Evolutionary conservation across 2,113 vertebrate species (phyloP).

Genomic region (Balaeniceps rex): DNA sequence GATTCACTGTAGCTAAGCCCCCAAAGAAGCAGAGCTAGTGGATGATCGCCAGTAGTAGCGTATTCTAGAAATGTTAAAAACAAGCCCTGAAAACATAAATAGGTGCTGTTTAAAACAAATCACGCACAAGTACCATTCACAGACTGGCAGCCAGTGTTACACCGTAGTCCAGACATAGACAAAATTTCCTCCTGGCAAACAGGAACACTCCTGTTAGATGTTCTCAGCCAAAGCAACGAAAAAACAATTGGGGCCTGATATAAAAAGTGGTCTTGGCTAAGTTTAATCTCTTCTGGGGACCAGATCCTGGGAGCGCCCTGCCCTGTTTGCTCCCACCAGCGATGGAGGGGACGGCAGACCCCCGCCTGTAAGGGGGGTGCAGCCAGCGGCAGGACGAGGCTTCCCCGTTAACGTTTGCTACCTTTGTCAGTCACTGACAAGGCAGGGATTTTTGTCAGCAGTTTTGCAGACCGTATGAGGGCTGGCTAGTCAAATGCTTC

Average conservation of each 20-base stretch:
- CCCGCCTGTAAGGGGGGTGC: rapidly evolving
- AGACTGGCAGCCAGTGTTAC: not conserved
- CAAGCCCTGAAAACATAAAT: not conserved
- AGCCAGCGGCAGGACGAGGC: not conserved
- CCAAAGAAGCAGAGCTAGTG: not conserved
- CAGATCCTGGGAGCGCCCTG: not conserved
- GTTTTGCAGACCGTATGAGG: not conserved
- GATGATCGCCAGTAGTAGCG: not conserved
- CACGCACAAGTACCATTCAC: not conserved
- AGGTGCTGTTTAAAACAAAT: not conserved
- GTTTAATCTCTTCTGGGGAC: not conserved
- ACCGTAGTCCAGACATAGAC: not conserved
- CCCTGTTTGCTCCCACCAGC: not conserved
- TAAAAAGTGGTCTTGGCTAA: not conserved
- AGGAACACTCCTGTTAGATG: not conserved
- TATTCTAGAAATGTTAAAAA: not conserved
- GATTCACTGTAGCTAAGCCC: not conserved
- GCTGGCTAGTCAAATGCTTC: not conserved
- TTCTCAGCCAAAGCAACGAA: not conserved
- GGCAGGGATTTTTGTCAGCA: not conserved
- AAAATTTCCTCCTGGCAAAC: not conserved
- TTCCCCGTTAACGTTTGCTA: not conserved
- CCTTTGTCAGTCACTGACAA: not conserved
- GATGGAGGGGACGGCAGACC: rapidly evolving
- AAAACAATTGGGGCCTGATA: not conserved